phyloP scores from a whole-genome alignment of 2,888 invertebrate genomes.

The Tolmerus cingulatus region DNA sequence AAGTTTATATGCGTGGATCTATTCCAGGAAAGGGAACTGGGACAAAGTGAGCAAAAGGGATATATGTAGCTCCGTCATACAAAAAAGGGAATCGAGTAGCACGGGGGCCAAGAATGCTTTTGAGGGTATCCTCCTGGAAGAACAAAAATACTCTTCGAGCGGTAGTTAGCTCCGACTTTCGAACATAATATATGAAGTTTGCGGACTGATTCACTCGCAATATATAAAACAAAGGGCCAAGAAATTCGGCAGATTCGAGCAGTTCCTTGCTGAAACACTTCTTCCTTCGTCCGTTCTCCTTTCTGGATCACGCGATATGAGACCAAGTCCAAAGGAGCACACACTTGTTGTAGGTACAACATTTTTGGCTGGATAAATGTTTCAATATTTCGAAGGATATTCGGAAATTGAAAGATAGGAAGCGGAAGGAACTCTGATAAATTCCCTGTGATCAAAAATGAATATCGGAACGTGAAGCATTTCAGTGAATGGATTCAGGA shows the following conservation, averaged over 20 bases:
- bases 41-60: neutral
- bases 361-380: neutral
- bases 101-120: slow-evolving; percentile 1
- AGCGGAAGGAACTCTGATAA: neutral
- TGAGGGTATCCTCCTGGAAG: neutral
- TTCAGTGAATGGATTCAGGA: too few relatives aligned
- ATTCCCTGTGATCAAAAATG: neutral
- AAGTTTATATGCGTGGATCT: slow-evolving; percentile 3
- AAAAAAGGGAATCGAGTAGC: neutral
- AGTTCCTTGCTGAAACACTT: neutral
- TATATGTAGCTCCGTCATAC: neutral
- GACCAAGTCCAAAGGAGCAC: neutral
- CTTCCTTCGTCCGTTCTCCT: neutral
- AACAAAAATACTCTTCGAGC: neutral
- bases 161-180: neutral
- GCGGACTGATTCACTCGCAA: neutral
- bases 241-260: neutral
- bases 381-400: neutral
- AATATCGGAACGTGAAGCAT: neutral
- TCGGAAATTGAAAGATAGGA: neutral
- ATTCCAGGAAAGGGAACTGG: neutral
- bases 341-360: neutral
- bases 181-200: neutral
- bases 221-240: neutral
- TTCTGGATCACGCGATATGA: neutral